Evolutionary conservation across 1,140 invertebrate genomes (phyloP).

Genomic region (Maniola jurtina): DNA sequence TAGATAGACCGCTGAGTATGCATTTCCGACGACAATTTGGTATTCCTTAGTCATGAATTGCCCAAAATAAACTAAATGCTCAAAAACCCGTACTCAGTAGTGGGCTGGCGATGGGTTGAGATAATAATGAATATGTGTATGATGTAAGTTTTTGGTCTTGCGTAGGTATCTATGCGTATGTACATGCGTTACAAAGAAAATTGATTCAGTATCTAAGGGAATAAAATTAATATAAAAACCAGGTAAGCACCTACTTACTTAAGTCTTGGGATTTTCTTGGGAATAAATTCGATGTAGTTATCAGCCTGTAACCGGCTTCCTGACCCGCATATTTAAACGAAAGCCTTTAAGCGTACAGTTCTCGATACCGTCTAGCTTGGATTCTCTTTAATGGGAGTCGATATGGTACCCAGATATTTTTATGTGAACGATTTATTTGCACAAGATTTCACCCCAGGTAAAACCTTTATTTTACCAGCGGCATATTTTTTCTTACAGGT

Average conservation of each 20-base stretch:
- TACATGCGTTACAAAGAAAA: too few species aligned
- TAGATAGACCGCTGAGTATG: too few species aligned
- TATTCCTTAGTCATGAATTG: too few species aligned
- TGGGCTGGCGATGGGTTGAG: background rate
- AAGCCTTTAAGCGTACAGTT: conserved; percentile 8
- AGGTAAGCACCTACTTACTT: conserved; percentile 8
- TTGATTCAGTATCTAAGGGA: too few species aligned
- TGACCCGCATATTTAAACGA: conserved; percentile 12
- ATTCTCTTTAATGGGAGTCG: conserved; percentile 3
- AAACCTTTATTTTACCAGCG: background rate
- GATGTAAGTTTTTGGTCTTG: too few species aligned
- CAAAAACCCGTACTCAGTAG: too few species aligned
- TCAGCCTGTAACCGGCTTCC: conserved; percentile 8
- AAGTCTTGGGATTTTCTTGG: conserved; percentile 9
- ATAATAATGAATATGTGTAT: background rate
- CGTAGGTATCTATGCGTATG: too few species aligned
- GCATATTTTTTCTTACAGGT: background rate
- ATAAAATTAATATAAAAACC: background rate
- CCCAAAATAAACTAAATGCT: too few species aligned
- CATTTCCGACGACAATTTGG: too few species aligned
- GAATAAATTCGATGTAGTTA: conserved; percentile 12
- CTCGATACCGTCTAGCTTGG: conserved; percentile 6
- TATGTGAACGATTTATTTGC: conserved; percentile 8
- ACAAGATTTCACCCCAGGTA: background rate
- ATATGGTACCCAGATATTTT: conserved; percentile 4